phyloP scores from a whole-genome alignment of 2,888 invertebrate genomes.

The Aricia artaxerxes region DNA sequence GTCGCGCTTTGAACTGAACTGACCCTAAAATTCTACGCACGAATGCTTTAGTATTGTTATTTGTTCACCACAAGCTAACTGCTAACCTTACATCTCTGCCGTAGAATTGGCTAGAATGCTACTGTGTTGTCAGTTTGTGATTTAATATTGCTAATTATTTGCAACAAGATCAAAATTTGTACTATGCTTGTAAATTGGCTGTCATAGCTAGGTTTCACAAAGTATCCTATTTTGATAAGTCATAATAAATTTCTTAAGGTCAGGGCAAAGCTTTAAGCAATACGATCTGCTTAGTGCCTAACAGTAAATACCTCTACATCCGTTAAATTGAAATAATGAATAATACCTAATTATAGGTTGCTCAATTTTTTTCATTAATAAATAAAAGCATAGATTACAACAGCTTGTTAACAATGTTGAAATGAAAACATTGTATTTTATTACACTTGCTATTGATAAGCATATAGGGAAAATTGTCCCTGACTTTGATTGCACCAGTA shows the following conservation, averaged over 20 bases:
- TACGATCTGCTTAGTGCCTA: background rate
- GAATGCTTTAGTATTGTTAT: background rate
- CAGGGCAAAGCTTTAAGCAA: too few species aligned
- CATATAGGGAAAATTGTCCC: background rate
- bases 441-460: background rate
- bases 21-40: background rate
- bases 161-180: background rate
- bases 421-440: background rate
- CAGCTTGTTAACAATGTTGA: background rate
- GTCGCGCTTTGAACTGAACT: background rate
- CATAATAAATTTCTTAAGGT: too few species aligned
- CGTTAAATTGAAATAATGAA: background rate
- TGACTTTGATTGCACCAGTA: background rate
- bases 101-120: background rate
- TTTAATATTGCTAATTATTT: background rate
- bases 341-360: too few species aligned
- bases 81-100: background rate
- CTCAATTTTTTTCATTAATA: background rate
- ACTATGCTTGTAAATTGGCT: background rate
- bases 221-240: background rate
- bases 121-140: background rate
- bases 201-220: background rate
- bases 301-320: background rate
- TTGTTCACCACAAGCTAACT: background rate
- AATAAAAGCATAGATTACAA: background rate